Base-by-base conservation (phyloP, 2,888 invertebrate genomes). In the Drosophila anceps region DNA sequence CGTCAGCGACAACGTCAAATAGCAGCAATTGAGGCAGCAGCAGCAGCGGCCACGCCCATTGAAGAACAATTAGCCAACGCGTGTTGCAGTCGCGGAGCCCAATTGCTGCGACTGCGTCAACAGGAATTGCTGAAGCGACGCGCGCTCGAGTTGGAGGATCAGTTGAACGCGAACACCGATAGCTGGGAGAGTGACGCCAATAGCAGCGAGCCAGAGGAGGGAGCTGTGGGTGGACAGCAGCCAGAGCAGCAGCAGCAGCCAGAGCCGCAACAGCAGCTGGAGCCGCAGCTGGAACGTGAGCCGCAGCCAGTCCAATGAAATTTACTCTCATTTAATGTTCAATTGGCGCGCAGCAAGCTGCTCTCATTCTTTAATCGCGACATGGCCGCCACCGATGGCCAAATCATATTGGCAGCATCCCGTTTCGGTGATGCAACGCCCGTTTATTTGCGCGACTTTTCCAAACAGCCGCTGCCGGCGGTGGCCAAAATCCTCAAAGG, bases 401-500 rank as follows among this genome's bases (percentile, higher is more conserved):
- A 97, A 94, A 96, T 97, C 93, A 95, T 97, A 93, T 96, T 97
- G 93, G 97, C 97, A 92, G 97, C 97, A 81, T 96, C 97, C 75
- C 92, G 93, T 77, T 93, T 91, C 94, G 95, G 95, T 79, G 93
- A 93, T 82, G 88, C 92, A 64, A 86, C 91, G 79, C 91, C 93
- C 59, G 90, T 91, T 51, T 93, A 93, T 73, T 86, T 93, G 89
- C 92, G 93, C 72, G 93, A 93, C 92, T 96, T 96, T 87, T 94
- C 95, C 91, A 96, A 96, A 92, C 95, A 96, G 90, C 95, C 95
- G 66, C 93, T 96, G 70, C 98, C 98, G 15, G 96, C 96, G 84
- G 96, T 98, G 82, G 97, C 97, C 68, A 98, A 98, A 93, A 97
- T 98, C 91, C 96, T 97, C 88, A 98, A 98, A 93, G 98, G 98